Conservation (phyloP, 2,797 vertebrate species). For the Pseudochirops cupreus region DNA sequence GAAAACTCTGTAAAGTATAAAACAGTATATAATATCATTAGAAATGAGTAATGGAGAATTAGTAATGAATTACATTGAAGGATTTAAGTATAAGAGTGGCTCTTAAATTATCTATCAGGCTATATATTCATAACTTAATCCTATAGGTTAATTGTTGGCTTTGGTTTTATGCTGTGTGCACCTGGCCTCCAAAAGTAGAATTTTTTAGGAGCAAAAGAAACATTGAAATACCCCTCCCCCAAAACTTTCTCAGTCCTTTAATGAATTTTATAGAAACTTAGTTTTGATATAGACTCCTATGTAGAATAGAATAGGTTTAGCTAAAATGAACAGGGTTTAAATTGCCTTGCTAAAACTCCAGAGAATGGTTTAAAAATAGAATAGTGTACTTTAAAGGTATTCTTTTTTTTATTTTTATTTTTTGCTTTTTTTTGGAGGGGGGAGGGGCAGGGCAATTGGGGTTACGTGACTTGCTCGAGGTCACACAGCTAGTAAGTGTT, state of each 20-base stretch:
- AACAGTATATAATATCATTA: not conserved
- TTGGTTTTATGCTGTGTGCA: slow-evolving; percentile 21
- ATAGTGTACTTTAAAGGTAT: not conserved
- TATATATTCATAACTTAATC: slow-evolving; percentile 1
- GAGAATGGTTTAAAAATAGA: slow-evolving; percentile 29
- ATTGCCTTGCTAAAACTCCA: slow-evolving; percentile 11
- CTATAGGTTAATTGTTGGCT: slow-evolving; percentile 8
- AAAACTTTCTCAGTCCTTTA: not conserved
- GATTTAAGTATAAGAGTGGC: slow-evolving; percentile 1
- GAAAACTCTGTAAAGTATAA: not conserved
- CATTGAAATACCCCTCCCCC: not conserved
- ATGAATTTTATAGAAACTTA: not conserved
- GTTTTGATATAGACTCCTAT: slow-evolving; percentile 21
- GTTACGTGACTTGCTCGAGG: no score
- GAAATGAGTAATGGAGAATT: not conserved
- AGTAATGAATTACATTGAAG: not conserved
- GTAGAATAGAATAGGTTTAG: not conserved
- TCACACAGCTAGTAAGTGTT: no score
- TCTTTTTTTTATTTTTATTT: no score
- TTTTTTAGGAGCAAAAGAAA: slow-evolving; percentile 49
- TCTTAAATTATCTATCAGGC: not conserved
- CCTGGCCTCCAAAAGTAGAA: not conserved
- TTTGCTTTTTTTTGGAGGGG: no score
- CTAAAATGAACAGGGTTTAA: not conserved
- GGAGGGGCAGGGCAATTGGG: no score